Evolutionary conservation across 35 echinoderm and acorn worm genomes (phyloP), one percentile per base, ranked within the genome.

Genomic region (Chiridota heheva): DNA sequence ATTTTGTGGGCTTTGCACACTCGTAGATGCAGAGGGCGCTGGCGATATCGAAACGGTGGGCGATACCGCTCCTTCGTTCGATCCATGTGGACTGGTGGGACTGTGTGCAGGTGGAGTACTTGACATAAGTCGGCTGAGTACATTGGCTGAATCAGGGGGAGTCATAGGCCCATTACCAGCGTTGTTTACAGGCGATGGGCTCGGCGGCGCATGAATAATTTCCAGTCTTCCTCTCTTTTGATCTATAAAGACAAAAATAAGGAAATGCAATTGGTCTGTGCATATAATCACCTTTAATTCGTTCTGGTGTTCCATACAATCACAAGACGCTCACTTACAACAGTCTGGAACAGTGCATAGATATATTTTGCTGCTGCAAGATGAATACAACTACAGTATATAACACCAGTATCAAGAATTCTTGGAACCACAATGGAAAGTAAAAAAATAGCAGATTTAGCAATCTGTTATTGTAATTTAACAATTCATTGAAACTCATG

Each of bases 181-280:
- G n/a, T n/a, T n/a, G n/a, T n/a, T n/a, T n/a, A n/a, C n/a, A n/a
- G n/a, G n/a, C 7, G 92, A 25, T 36, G 87, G 80, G 81, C 80
- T 89, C 16, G 58, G 40, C 32, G 86, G 82, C n/a, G 87, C 81
- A 33, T 89, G 82, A 59, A 96, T 90, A 18, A 96, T 96, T 60
- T 96, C 92, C 36, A 96, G 56, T 20, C 80, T 82, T 25, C 86
- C 78, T 53, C 92, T 46, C 68, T 92, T 92, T 24, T 66, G 56
- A 70, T 92, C 90, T 87, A 60, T 30, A 48, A 47, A 41, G 22
- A 67, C 63, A 69, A 70, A 69, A 13, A 72, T 16, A 64, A 81
- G 75, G 45, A 59, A 29, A 76, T 0, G 18, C 12, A 12, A 59
- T 28, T 5, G 27, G 13, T 8, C 6, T 7, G 33, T 27, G 25